A percentile compares a stretch with the other conserved stretches of the same genome.
These are phyloP conservation scores for Gila orcuttii DNA, from an alignment of 2,113 vertebrate genomes.

Conservation along the genomic window DNA sequence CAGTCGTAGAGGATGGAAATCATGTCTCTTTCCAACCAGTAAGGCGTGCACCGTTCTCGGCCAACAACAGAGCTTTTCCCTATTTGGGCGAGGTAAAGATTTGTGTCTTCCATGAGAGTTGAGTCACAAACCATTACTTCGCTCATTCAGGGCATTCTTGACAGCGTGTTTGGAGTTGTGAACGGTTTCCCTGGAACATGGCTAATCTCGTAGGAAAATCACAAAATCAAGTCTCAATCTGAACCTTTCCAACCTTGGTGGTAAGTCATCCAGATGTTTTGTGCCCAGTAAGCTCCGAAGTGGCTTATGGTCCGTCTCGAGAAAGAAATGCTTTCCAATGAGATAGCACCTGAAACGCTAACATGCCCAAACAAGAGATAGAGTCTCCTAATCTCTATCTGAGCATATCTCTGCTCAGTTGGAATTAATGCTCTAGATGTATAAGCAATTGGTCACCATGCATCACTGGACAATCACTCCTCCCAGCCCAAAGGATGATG, in stretches of 20 bases:
- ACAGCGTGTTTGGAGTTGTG: slow-evolving; percentile 38
- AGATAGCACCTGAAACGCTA: slow-evolving; percentile 33
- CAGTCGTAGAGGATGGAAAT: not conserved
- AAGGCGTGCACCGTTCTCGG: not conserved
- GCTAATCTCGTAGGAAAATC: slow-evolving; percentile 31
- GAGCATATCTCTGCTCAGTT: not conserved
- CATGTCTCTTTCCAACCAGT: slow-evolving; percentile 1
- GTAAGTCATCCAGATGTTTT: slow-evolving; percentile 37
- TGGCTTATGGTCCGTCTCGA: slow-evolving; percentile 48
- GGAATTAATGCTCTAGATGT: not conserved
- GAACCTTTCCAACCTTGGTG: slow-evolving; percentile 32
- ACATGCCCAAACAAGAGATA: slow-evolving; percentile 16
- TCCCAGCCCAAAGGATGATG: not conserved
- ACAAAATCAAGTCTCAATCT: slow-evolving; percentile 25
- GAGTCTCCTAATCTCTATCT: not conserved
- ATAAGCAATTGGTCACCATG: not conserved
- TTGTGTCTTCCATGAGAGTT: slow-evolving; percentile 7
- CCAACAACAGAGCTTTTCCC: not conserved
- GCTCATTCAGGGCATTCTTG: not conserved
- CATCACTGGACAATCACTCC: not conserved
- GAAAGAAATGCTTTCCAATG: slow-evolving; percentile 23
- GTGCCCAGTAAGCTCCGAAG: slow-evolving; percentile 35
- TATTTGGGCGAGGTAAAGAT: not conserved
- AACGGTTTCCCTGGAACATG: slow-evolving; percentile 32
- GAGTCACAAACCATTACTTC: not conserved